Conservation (phyloP, 2,797 vertebrate species). For the Ammospiza maritima region DNA sequence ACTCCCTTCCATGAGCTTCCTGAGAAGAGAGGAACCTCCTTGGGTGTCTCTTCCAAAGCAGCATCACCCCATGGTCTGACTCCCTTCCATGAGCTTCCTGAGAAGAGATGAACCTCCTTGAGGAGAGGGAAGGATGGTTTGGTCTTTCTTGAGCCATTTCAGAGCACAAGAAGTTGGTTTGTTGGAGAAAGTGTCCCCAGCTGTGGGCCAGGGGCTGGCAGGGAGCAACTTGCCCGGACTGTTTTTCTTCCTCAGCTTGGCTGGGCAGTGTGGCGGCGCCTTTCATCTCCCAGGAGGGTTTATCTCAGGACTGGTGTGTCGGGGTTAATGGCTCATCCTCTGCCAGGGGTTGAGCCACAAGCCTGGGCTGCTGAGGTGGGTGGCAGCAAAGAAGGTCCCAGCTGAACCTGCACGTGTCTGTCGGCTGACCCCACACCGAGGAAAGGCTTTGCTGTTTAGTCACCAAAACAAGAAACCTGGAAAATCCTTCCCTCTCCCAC, state of each 20-base stretch:
- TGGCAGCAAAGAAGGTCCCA: neutral
- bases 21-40: neutral
- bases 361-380: neutral
- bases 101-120: fast-evolving
- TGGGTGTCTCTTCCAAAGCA: neutral
- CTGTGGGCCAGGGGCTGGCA: neutral
- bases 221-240: neutral
- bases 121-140: neutral
- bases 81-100: neutral
- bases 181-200: neutral
- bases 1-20: too few species aligned
- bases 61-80: too few species aligned
- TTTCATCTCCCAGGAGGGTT: slow-evolving; percentile 26
- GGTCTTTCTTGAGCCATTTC: neutral
- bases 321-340: slow-evolving; percentile 22
- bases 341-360: neutral
- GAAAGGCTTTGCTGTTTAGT: neutral
- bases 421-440: fast-evolving
- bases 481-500: neutral
- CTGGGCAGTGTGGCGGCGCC: neutral
- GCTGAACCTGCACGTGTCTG: neutral
- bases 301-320: slow-evolving; percentile 15
- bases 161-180: neutral
- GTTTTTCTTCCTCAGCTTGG: slow-evolving; percentile 21
- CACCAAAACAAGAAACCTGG: neutral